A percentile compares a stretch with the other conserved stretches of the same genome.
phyloP scores from a whole-genome alignment of 2,797 vertebrate species.

The Pipistrellus nathusii region DNA sequence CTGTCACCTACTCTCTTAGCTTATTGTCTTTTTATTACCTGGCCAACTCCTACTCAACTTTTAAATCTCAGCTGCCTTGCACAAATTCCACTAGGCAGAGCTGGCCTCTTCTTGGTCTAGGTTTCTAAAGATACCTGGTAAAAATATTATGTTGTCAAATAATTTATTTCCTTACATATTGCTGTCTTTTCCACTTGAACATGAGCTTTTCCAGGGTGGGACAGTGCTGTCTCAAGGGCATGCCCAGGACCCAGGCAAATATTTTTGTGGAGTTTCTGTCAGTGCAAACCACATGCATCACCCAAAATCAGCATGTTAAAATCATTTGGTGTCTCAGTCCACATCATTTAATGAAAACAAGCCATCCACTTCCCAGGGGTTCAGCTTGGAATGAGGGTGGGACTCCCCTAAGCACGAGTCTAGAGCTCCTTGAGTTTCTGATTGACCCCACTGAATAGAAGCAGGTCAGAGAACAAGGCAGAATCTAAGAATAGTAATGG shows the following conservation, averaged over 20 bases:
- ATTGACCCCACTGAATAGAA: background rate
- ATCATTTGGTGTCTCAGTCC: background rate
- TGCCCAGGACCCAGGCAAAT: background rate
- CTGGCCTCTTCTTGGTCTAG: background rate
- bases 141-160: background rate
- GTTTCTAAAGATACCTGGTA: background rate
- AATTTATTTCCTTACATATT: background rate
- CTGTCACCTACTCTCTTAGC: background rate
- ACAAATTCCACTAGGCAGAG: background rate
- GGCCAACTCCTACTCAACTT: background rate
- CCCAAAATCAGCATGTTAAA: background rate
- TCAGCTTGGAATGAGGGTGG: background rate
- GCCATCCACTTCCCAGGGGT: background rate
- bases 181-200: background rate
- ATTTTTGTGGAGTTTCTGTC: background rate
- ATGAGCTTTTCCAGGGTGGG: background rate
- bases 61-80: background rate
- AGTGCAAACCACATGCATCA: background rate
- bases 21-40: background rate
- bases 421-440: background rate
- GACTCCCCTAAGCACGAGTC: background rate
- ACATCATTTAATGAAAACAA: background rate
- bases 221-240: background rate
- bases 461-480: background rate
- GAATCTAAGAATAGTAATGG: background rate